Base-by-base conservation (phyloP, 2,888 invertebrate species). In the Chymomyza fuscimana region DNA sequence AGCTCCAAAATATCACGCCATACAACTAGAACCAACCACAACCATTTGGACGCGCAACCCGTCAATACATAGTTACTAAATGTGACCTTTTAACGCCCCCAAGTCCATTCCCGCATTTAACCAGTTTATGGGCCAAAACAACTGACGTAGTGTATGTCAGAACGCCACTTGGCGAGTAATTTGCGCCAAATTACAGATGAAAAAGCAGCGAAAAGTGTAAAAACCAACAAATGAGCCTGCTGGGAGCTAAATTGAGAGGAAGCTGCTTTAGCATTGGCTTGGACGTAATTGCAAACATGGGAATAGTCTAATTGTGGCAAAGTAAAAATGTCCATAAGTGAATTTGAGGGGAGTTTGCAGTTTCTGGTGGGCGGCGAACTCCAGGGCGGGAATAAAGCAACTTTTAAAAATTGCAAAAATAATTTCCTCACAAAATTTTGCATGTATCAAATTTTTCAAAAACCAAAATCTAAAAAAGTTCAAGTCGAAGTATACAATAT, bases 281-380 rank as follows among this genome's bases (percentile, higher is more conserved):
- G 66, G 70, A 77, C 70, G 80, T 89, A 90, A 90, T 90, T 88
- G 89, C 85, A 87, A 87, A 86, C 89, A 84, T 82, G 90, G 89
- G 89, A 90, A 89, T 90, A 86, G 84, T 76, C 86, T 90, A 90
- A 91, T 90, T 90, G 89, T 77, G 81, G 76, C 77, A 76, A 77
- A 78, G 82, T 77, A 60, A 69, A 74, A 63, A 79, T 61, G 71
- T 19, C 59, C 59, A 50, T 50, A 63, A 19, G 46, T 25, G 40
- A 40, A 58, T 58, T 61, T 46, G 54, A 22, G 60, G 7, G 46
- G n/a, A 15, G 50, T 12, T n/a, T 6, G n/a, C n/a, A 16, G 22
- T 5, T 7, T 32, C 6, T 32, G 32, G 46, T n/a, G 6, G 15
- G 62, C 32, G 6, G 7, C 25, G 25, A 25, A 3, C 2, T 25